These are phyloP conservation scores for Alca torda DNA, from an alignment of 2,797 vertebrate genomes.

Conservation along the genomic window DNA sequence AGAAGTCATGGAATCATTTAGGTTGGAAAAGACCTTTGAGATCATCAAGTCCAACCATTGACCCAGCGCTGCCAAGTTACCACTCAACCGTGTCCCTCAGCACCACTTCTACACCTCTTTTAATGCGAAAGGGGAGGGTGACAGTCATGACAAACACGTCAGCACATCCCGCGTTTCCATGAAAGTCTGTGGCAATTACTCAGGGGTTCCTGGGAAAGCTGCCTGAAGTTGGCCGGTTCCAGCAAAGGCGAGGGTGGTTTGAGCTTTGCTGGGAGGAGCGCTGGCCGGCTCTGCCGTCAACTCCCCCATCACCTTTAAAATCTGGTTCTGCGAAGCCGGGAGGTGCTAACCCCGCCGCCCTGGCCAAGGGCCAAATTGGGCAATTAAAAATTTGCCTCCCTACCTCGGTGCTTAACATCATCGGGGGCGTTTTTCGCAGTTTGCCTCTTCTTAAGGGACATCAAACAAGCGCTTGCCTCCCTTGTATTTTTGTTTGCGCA, in stretches of 20 bases:
- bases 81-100: not conserved
- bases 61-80: not conserved
- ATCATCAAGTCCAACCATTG: not conserved
- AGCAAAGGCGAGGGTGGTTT: not conserved
- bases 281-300: fast-evolving
- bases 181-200: not conserved
- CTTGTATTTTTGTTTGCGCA: fast-evolving
- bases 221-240: fast-evolving
- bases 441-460: not conserved
- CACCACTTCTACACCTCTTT: not conserved
- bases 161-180: fast-evolving
- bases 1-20: not conserved
- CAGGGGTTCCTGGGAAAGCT: not conserved
- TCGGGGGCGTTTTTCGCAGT: not conserved
- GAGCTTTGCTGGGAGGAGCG: not conserved
- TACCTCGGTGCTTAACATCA: fast-evolving
- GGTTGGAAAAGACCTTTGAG: not conserved
- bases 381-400: not conserved
- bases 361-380: not conserved
- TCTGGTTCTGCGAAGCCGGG: fast-evolving
- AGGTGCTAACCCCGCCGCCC: not conserved
- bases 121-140: not conserved
- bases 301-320: not conserved
- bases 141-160: fast-evolving
- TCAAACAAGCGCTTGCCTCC: fast-evolving